Base-by-base conservation (phyloP, 2,888 invertebrate genomes). In the Horisme vitalbata region DNA sequence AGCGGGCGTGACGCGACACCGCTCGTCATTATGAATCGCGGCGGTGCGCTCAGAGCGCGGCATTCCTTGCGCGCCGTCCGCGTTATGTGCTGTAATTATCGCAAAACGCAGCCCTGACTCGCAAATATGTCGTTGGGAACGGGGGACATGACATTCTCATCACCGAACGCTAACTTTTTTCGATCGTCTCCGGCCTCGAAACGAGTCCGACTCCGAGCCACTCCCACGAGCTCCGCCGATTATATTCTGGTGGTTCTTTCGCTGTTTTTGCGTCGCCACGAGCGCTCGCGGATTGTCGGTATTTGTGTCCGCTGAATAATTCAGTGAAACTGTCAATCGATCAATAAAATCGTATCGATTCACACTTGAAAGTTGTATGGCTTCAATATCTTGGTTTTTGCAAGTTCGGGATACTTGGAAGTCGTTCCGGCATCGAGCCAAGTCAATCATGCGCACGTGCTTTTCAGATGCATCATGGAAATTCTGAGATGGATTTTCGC, bases 271-370 rank as follows among this genome's bases (percentile, higher is more conserved):
- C 63, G 52, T 53, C 68, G 77, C 78, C 85, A 83, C 83, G 82
- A 82, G 84, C 78, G 68, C 61, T 46, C 55, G 54, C 41, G 78
- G 87, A 79, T 85, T 85, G 79, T 69, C 73, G 79, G 83, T 80
- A 82, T 84, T 85, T 82, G 81, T 88, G 85, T 87, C 71, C 79
- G 66, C 65, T 88, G 87, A 87, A 89, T 88, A 75, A 89, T 88
- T 83, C 88, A 88, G 76, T 63, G 79, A 74, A 81, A 82, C 83
- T 82, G 80, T 75, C 85, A 74, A 88, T 88, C 89, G 76, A 87
- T 89, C 87, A 87, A 88, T 88, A 84, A 86, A 84, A 83, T 87
- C 78, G 83, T 87, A 87, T 88, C 82, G 86, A 84, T 88, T 88
- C 86, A 87, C 89, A 88, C 89, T 83, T 82, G 75, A 77, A 77